Conservation (phyloP, 2,113 vertebrate genomes). For the Laticauda laticaudata region DNA sequence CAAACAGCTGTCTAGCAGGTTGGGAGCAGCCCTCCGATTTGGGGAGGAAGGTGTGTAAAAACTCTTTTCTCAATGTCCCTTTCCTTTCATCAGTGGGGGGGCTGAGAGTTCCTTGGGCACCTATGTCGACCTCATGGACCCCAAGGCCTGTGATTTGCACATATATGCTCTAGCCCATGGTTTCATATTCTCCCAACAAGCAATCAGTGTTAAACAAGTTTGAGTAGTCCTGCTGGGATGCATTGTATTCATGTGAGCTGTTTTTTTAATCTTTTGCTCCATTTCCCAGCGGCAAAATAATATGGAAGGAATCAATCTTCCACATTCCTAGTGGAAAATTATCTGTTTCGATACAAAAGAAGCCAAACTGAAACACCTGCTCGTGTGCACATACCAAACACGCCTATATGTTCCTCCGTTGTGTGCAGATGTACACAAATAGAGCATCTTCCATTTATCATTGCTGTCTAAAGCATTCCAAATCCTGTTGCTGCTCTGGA, state of each 20-base stretch:
- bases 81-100: not conserved
- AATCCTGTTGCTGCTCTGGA: conserved; percentile 70
- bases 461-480: conserved; percentile 56
- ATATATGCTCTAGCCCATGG: not conserved
- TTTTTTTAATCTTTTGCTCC: not conserved
- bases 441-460: conserved; percentile 47
- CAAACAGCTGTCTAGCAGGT: not conserved
- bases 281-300: not conserved
- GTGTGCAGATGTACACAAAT: not conserved
- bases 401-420: not conserved
- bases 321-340: not conserved
- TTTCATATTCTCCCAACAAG: not conserved
- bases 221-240: not conserved
- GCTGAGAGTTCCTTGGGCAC: not conserved
- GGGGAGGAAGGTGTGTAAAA: not conserved
- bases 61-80: not conserved
- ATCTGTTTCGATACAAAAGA: not conserved
- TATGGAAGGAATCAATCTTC: conserved; percentile 1
- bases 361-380: conserved; percentile 50
- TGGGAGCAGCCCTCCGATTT: not conserved
- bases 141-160: not conserved
- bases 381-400: conserved; percentile 19
- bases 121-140: not conserved
- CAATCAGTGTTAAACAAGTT: not conserved
- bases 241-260: not conserved